Evolutionary conservation across 1,140 invertebrate species (phyloP).

Genomic region (Stenopsyche tienmushanensis): DNA sequence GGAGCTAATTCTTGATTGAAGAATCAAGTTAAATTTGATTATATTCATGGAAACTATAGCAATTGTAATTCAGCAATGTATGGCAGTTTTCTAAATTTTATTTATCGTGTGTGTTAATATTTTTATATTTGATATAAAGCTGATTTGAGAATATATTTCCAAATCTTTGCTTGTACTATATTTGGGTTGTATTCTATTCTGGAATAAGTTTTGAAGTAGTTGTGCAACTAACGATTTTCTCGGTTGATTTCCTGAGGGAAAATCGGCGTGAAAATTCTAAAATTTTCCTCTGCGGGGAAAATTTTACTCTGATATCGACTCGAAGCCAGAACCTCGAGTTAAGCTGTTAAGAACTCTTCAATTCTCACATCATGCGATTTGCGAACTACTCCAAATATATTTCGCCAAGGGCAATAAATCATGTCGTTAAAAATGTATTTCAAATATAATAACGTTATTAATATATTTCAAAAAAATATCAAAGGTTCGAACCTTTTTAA

Average conservation of each 20-base stretch:
- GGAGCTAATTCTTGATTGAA: too few species aligned
- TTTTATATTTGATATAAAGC: too few species aligned
- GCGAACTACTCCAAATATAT: too few species aligned
- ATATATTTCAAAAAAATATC: not conserved
- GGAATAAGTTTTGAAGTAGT: slow-evolving; percentile 9
- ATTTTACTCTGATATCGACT: slow-evolving; percentile 7
- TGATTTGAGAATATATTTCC: too few species aligned
- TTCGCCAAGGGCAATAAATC: not conserved
- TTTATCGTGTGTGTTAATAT: too few species aligned
- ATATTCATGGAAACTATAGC: too few species aligned
- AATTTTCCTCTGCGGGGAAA: slow-evolving; percentile 20
- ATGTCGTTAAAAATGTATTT: not conserved
- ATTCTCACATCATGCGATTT: too few species aligned
- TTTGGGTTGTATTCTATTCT: too few species aligned
- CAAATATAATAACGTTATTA: not conserved
- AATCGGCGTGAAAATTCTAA: slow-evolving; percentile 33
- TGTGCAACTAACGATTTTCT: not conserved
- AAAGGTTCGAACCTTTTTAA: not conserved
- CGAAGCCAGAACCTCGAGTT: not conserved
- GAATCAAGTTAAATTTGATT: too few species aligned
- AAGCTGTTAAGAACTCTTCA: not conserved
- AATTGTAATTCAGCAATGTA: too few species aligned
- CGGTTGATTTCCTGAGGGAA: slow-evolving; percentile 23
- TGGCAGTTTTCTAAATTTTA: too few species aligned
- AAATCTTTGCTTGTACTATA: too few species aligned